Conservation (phyloP, 1,140 invertebrate species). For the Brachionus asplanchnoidis region DNA sequence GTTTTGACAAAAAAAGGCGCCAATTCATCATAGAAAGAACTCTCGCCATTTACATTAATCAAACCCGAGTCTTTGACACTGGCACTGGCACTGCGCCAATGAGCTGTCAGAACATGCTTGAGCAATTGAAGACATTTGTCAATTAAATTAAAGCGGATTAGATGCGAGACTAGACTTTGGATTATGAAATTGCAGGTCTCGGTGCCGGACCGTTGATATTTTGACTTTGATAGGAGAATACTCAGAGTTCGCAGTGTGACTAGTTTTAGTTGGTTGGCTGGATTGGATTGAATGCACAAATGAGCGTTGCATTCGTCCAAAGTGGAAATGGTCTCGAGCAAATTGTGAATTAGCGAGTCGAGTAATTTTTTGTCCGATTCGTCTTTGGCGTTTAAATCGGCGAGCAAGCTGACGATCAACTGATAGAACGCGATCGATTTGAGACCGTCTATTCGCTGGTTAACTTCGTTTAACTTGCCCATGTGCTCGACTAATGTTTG, state of each 20-base stretch:
- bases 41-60: neutral
- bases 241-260: constrained; percentile 55
- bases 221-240: constrained; percentile 28
- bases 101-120: neutral
- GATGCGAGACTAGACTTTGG: neutral
- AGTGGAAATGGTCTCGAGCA: neutral
- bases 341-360: neutral
- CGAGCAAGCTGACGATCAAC: neutral
- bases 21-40: neutral
- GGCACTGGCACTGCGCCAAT: neutral
- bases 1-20: constrained; percentile 16
- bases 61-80: neutral
- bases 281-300: neutral
- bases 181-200: constrained; percentile 35
- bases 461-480: neutral
- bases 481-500: neutral
- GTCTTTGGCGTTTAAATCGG: constrained; percentile 23
- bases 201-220: constrained; percentile 19
- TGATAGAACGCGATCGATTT: constrained; percentile 42
- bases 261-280: neutral
- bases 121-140: constrained; percentile 13
- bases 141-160: neutral
- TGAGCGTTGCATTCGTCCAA: neutral
- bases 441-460: neutral
- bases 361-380: neutral